Base-by-base conservation (phyloP, 1,140 invertebrate species). In the Dreissena rostriformis region DNA sequence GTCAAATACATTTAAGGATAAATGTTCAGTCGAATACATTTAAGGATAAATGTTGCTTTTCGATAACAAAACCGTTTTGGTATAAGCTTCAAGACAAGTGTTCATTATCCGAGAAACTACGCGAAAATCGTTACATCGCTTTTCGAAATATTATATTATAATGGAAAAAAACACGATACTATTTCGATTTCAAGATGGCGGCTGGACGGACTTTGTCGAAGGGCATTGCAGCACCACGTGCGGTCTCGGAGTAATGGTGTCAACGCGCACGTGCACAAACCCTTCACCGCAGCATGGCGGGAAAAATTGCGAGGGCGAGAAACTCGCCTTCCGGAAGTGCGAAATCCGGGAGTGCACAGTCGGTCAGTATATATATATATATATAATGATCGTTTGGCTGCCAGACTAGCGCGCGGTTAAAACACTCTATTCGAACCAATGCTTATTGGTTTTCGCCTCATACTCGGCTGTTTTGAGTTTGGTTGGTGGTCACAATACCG, bases 281-380 rank as follows among this genome's bases (percentile, higher is more conserved):
- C 79, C 79, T 19, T 19, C 79, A 29, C 79, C 79, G 10, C 68
- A 72, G 24, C 52, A 81, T 73, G 79, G 79, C 14, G 79, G 79
- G 19, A 71, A 53, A 29, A n/a, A 63, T n/a, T 81, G 79, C 29
- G 53, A 19, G 11, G 79, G 79, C 15, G 57, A 28, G 29, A 19
- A 26, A n/a, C 65, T 70, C 0, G 67, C 52, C 19, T 65, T 81
- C 63, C 28, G 63, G 1, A 65, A 66, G 61, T 81, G 79, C 53
- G 53, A 29, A 8, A 71, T 49, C 2, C 19, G 39, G 1, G 11
- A 24, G 0, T 80, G 77, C 49, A 26, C 15, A 11, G 55, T 78
- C 11, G 76, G 76, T 78, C 10, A 66, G 63, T 24, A 7, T 12
- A 49, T 12, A 8, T 28, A 39, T 71, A n/a, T n/a, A n/a, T n/a